Conservation (phyloP, 2,888 invertebrate species). For the Scaptodrosophila latifasciaeformis region DNA sequence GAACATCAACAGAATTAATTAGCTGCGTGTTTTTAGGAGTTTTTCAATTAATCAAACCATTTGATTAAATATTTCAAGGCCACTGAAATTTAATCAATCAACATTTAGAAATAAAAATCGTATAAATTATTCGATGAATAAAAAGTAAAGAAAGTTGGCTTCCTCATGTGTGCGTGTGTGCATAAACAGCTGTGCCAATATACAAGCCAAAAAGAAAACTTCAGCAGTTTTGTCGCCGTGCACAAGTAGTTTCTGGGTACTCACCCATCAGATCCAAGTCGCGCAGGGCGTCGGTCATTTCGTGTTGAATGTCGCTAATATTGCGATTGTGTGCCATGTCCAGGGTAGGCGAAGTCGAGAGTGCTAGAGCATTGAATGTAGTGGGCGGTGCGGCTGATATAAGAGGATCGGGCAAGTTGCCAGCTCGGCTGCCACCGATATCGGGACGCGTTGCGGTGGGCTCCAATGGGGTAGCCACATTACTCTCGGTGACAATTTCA, state of each 20-base stretch:
- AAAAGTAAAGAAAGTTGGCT: no score
- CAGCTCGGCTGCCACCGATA: background rate
- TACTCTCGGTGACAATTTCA: slow-evolving; percentile 79
- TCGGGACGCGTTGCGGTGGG: slow-evolving; percentile 20
- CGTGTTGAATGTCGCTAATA: slow-evolving; percentile 79
- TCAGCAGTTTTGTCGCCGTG: slow-evolving; percentile 2
- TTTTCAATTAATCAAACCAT: no score
- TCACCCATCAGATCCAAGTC: slow-evolving; percentile 61
- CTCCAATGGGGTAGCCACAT: slow-evolving; percentile 71
- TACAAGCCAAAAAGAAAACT: no score
- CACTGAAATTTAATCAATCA: no score
- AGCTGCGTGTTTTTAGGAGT: no score
- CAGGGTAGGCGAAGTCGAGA: slow-evolving; percentile 76
- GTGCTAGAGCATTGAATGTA: slow-evolving; percentile 37
- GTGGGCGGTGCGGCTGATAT: slow-evolving; percentile 33
- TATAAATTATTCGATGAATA: no score
- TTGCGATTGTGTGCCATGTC: slow-evolving; percentile 81
- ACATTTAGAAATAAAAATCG: no score
- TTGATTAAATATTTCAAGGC: no score
- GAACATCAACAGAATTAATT: no score
- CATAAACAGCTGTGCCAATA: background rate
- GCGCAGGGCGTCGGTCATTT: slow-evolving; percentile 78
- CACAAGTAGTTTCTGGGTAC: no score
- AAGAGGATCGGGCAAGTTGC: no score
- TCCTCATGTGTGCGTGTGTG: no score